Conservation (phyloP, 1,140 invertebrate species). For the Aphaenogaster ashmeadi region DNA sequence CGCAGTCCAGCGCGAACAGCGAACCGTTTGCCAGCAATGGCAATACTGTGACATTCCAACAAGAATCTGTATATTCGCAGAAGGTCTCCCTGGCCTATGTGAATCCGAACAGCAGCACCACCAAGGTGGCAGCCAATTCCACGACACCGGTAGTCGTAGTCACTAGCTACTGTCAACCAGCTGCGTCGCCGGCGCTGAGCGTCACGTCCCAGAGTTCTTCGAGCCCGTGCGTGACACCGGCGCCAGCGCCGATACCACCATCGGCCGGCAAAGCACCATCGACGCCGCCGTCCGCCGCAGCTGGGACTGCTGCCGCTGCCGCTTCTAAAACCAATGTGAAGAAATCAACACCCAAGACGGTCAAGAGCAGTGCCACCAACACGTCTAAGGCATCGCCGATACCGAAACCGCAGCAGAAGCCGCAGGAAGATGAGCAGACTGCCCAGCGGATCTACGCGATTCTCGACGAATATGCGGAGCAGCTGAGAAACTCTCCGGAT, state of each 20-base stretch:
- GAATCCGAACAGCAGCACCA: conserved; percentile 81
- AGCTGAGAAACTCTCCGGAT: conserved; percentile 93
- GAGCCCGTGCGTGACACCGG: conserved; percentile 89
- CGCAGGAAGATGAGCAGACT: conserved; percentile 93
- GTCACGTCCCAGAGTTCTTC: conserved; percentile 89
- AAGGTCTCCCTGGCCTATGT: conserved; percentile 86
- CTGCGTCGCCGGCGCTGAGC: conserved; percentile 88
- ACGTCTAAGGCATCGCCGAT: conserved; percentile 90
- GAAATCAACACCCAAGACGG: conserved; percentile 87
- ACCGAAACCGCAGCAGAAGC: conserved; percentile 91
- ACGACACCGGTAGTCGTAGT: conserved; percentile 89
- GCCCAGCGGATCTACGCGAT: conserved; percentile 94
- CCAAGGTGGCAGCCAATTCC: conserved; percentile 83
- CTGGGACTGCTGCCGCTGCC: conserved; percentile 74
- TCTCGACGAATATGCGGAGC: conserved; percentile 93
- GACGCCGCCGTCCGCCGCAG: conserved; percentile 85
- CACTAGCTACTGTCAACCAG: conserved; percentile 89
- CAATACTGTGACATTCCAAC: conserved; percentile 81
- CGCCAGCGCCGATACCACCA: conserved; percentile 82
- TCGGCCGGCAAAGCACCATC: conserved; percentile 83
- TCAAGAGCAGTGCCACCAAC: conserved; percentile 88
- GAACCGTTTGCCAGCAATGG: conserved; percentile 81
- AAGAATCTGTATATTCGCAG: conserved; percentile 82
- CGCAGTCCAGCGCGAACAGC: conserved; percentile 76
- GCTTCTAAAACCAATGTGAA: conserved; percentile 88